These are phyloP conservation scores for Epinephelus malabaricus DNA, from an alignment of 2,797 vertebrate species.

Conservation along the genomic window DNA sequence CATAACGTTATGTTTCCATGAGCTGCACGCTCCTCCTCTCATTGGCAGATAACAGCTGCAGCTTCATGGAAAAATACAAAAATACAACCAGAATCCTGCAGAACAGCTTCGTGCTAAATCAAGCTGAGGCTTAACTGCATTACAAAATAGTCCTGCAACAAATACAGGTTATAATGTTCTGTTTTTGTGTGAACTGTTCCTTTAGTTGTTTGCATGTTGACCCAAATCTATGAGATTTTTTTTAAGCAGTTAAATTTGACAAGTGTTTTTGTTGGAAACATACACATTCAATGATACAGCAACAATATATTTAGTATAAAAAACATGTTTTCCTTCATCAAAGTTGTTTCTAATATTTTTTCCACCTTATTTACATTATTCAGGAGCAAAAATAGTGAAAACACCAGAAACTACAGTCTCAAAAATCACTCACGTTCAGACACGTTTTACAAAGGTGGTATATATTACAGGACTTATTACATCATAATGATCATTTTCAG, in stretches of 20 bases:
- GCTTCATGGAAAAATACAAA: not conserved
- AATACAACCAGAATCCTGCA: not conserved
- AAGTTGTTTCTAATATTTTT: too few species aligned
- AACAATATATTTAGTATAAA: too few species aligned
- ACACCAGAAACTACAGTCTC: too few species aligned
- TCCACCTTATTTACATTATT: too few species aligned
- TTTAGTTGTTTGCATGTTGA: not conserved
- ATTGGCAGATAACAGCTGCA: not conserved
- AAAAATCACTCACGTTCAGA: too few species aligned
- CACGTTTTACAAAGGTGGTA: too few species aligned
- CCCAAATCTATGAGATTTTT: not conserved
- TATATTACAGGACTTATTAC: too few species aligned
- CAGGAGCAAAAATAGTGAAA: too few species aligned
- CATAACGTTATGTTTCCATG: conserved; percentile 13
- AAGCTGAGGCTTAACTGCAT: not conserved
- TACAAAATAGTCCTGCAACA: not conserved
- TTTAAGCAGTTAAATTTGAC: not conserved
- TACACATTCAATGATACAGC: too few species aligned
- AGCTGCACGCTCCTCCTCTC: conserved; percentile 7
- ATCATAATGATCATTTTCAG: too few species aligned
- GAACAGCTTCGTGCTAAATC: not conserved
- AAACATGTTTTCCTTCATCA: too few species aligned
- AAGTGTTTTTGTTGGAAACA: not conserved
- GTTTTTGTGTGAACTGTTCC: not conserved
- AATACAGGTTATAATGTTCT: not conserved